A percentile compares a stretch with the other conserved stretches of the same genome.
Evolutionary conservation across 1,140 invertebrate species (phyloP).

Genomic region (Drosophila melanogaster): DNA sequence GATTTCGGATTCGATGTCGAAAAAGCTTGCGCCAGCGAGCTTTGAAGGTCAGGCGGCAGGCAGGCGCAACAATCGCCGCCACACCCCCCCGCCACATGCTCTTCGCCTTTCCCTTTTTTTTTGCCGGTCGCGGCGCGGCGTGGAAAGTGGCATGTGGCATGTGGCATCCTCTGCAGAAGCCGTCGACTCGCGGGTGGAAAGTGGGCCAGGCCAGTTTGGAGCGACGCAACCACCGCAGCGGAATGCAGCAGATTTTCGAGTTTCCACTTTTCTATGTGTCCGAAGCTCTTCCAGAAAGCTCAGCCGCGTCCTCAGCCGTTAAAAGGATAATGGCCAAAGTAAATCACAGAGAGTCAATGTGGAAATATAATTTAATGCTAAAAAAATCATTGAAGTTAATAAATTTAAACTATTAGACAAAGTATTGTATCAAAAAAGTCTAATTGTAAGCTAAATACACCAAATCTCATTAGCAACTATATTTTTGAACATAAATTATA

Average conservation of each 20-base stretch:
- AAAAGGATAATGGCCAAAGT: background rate
- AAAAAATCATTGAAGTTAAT: background rate
- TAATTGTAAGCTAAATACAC: too few species aligned
- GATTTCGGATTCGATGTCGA: slow-evolving; percentile 28
- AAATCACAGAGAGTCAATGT: too few species aligned
- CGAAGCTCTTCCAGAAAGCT: slow-evolving; percentile 33
- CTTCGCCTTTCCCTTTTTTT: background rate
- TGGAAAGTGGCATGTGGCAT: background rate
- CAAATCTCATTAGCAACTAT: too few species aligned
- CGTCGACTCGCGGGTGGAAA: slow-evolving; percentile 39
- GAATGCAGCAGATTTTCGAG: slow-evolving; percentile 66
- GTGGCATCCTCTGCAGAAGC: slow-evolving; percentile 18
- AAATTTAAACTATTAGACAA: background rate
- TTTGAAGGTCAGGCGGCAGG: slow-evolving; percentile 42
- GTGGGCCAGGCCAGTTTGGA: slow-evolving; percentile 44
- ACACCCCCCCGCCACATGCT: background rate
- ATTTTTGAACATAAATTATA: too few species aligned
- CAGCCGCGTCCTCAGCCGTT: background rate
- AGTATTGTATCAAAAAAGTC: too few species aligned
- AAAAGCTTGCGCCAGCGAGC: slow-evolving; percentile 24
- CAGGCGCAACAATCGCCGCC: slow-evolving; percentile 4
- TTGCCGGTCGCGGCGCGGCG: slow-evolving; percentile 1
- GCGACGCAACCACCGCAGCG: slow-evolving; percentile 31
- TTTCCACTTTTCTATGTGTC: slow-evolving; percentile 48
- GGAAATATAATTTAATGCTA: too few species aligned